Conservation (phyloP, 2,888 invertebrate species). For the Microctonus brassicae region DNA sequence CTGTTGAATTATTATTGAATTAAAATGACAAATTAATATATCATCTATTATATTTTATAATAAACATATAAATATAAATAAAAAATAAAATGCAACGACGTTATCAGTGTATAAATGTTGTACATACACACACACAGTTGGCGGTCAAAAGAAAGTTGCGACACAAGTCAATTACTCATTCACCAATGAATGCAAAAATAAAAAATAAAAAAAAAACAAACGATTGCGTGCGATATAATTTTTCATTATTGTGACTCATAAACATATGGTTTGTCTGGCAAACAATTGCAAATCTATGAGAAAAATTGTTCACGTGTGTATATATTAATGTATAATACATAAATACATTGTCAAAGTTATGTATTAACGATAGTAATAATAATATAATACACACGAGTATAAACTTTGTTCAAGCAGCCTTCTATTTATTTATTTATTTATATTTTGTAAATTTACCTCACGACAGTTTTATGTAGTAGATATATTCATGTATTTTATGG, state of each 20-base stretch:
- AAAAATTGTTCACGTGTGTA: not conserved
- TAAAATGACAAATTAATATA: not conserved
- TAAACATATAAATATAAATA: not conserved
- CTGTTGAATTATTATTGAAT: too few species aligned
- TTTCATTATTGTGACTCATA: conserved; percentile 32
- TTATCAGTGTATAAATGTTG: not conserved
- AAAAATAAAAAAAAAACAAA: not conserved
- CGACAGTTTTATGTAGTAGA: not conserved
- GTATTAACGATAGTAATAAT: conserved; percentile 24
- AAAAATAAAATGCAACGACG: not conserved
- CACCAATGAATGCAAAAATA: not conserved
- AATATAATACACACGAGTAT: too few species aligned
- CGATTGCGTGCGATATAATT: conserved; percentile 36
- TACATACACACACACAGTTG: too few species aligned
- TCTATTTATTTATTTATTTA: not conserved
- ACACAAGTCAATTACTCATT: not conserved
- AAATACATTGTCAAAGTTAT: too few species aligned
- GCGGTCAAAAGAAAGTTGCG: conserved; percentile 8
- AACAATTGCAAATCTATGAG: not conserved
- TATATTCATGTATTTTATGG: not conserved
- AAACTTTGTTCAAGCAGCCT: conserved; percentile 43
- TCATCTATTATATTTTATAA: too few species aligned
- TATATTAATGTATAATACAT: too few species aligned
- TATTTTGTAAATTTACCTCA: not conserved
- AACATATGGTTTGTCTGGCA: not conserved